phyloP scores from a whole-genome alignment of 2,113 vertebrate genomes.

The Sardina pilchardus region DNA sequence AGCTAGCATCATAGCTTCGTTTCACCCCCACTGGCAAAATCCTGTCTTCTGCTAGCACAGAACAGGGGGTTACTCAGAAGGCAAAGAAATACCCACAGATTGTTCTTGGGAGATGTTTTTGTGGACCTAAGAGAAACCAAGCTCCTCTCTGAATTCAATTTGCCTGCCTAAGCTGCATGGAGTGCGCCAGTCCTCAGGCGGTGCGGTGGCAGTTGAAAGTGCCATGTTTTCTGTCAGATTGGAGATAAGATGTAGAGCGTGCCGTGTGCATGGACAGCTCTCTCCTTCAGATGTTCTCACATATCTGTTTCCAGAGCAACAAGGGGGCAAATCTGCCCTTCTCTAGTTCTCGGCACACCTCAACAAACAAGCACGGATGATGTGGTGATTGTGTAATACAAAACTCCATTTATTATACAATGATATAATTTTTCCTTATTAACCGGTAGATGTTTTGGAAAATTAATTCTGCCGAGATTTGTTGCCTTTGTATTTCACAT shows the following conservation, averaged over 20 bases:
- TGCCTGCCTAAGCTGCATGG: not conserved
- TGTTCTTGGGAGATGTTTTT: not conserved
- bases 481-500: not conserved
- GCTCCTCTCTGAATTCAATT: not conserved
- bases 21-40: not conserved
- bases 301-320: not conserved
- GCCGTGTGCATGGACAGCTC: not conserved
- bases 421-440: not conserved
- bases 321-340: not conserved
- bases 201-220: not conserved
- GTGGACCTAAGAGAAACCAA: not conserved
- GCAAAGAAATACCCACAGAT: not conserved
- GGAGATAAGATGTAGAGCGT: not conserved
- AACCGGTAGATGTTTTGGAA: not conserved
- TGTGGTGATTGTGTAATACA: not conserved
- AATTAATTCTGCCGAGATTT: not conserved
- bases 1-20: not conserved
- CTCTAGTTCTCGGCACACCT: not conserved
- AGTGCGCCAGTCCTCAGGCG: not conserved
- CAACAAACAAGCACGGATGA: not conserved
- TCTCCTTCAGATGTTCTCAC: not conserved
- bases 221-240: not conserved
- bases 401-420: not conserved
- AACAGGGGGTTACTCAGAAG: not conserved
- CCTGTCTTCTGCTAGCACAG: not conserved